Conservation (phyloP, 2,888 invertebrate species). For the Cryptus armator region DNA sequence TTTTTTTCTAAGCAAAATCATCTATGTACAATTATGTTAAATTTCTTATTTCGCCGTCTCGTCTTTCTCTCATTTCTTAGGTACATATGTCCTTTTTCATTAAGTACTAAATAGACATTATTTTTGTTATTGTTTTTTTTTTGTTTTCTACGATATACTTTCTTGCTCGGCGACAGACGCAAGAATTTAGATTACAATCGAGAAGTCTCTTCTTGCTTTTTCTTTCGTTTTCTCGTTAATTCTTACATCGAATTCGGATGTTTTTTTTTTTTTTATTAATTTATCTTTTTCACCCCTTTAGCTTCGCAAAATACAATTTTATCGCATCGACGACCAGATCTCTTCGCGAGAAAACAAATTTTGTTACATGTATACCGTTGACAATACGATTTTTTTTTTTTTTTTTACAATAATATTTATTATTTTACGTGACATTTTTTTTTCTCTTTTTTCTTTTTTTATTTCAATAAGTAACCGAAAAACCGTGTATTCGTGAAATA, state of each 20-base stretch:
- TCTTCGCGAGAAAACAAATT: slow-evolving; percentile 40
- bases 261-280: not conserved
- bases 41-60: slow-evolving; percentile 27
- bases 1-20: slow-evolving; percentile 7
- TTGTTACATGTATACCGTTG: slow-evolving; percentile 18
- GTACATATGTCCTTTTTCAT: slow-evolving; percentile 44
- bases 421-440: slow-evolving; percentile 38
- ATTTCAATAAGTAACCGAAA: slow-evolving; percentile 33
- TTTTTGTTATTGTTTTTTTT: slow-evolving; percentile 13
- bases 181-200: slow-evolving; percentile 52
- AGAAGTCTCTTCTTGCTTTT: slow-evolving; percentile 35
- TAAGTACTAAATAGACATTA: slow-evolving; percentile 48
- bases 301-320: slow-evolving; percentile 9
- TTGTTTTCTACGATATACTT: slow-evolving; percentile 41
- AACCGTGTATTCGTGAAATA: slow-evolving; percentile 50
- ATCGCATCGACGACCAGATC: slow-evolving; percentile 49
- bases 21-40: slow-evolving; percentile 41
- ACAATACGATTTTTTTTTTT: slow-evolving; percentile 19
- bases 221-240: slow-evolving; percentile 1
- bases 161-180: slow-evolving; percentile 29
- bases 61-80: slow-evolving; percentile 38
- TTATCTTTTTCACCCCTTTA: not conserved
- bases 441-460: not conserved
- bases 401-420: slow-evolving; percentile 21
- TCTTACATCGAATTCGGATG: slow-evolving; percentile 23